phyloP scores from a whole-genome alignment of 2,113 vertebrate genomes.

The Nannospalax galili region DNA sequence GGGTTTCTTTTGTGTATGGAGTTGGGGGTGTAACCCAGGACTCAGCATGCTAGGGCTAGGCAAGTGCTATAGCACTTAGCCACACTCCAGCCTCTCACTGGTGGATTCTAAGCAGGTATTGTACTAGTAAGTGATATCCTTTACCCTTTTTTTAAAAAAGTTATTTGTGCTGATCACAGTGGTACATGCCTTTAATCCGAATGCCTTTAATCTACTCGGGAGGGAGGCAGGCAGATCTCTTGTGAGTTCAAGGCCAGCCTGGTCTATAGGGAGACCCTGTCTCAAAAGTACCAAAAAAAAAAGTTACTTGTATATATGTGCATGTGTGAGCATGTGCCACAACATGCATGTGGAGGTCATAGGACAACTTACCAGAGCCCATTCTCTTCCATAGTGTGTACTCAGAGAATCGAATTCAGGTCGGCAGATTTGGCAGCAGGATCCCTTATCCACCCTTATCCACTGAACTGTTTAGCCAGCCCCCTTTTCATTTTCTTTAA shows the following conservation, averaged over 20 bases:
- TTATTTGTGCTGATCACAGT: too few species aligned
- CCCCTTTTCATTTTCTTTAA: not conserved
- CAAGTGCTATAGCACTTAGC: not conserved
- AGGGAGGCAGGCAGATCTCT: too few species aligned
- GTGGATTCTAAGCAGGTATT: not conserved
- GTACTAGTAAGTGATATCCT: not conserved
- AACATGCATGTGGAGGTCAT: not conserved
- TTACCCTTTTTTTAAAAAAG: too few species aligned
- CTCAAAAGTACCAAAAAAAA: too few species aligned
- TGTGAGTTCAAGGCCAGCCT: too few species aligned
- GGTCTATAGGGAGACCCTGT: too few species aligned
- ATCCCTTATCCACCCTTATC: not conserved
- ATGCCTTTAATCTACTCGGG: too few species aligned
- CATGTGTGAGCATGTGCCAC: too few species aligned
- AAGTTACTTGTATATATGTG: not conserved
- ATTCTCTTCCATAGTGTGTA: not conserved
- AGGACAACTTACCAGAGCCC: not conserved
- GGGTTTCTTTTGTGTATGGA: too few species aligned
- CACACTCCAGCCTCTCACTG: not conserved
- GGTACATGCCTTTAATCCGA: too few species aligned
- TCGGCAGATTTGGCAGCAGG: not conserved
- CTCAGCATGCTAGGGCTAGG: not conserved
- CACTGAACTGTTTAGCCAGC: not conserved
- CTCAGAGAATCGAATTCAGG: not conserved
- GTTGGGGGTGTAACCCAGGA: not conserved